Evolutionary conservation across 35 echinoderm and acorn worm genomes (phyloP).

Genomic region (Hemicentrotus pulcherrimus): DNA sequence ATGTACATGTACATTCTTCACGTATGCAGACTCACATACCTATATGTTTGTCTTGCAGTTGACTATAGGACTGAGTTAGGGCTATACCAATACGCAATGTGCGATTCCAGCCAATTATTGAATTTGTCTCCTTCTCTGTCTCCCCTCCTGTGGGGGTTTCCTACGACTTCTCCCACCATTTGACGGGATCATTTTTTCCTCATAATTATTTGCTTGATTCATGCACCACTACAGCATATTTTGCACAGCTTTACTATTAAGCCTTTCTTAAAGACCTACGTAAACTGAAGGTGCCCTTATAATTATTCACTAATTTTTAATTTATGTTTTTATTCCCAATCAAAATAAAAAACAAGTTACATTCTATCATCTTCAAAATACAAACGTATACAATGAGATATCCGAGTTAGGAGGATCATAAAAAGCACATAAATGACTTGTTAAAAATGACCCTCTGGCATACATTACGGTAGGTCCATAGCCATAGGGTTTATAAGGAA

Average conservation of each 20-base stretch:
- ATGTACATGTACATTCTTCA: no score
- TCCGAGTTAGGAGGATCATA: no score
- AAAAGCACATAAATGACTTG: no score
- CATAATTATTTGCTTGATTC: not conserved
- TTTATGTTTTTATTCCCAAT: no score
- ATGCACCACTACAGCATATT: not conserved
- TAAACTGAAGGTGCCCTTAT: no score
- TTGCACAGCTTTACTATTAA: not conserved
- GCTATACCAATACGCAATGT: conserved; percentile 30
- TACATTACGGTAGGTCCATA: no score
- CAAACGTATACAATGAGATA: not conserved
- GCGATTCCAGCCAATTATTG: conserved; percentile 36
- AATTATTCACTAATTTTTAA: no score
- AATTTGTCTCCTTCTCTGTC: not conserved
- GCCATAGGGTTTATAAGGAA: no score
- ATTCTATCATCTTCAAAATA: no score
- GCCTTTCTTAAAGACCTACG: not conserved
- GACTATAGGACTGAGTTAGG: not conserved
- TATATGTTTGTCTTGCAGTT: conserved; percentile 26
- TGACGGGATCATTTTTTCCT: not conserved
- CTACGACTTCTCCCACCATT: not conserved
- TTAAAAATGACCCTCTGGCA: no score
- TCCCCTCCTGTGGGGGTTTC: not conserved
- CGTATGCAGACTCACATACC: conserved; percentile 31
- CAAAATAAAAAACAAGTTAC: not conserved